Evolutionary conservation across 2,797 vertebrate genomes (phyloP).

Genomic region (Tenualosa thibaudeaui): DNA sequence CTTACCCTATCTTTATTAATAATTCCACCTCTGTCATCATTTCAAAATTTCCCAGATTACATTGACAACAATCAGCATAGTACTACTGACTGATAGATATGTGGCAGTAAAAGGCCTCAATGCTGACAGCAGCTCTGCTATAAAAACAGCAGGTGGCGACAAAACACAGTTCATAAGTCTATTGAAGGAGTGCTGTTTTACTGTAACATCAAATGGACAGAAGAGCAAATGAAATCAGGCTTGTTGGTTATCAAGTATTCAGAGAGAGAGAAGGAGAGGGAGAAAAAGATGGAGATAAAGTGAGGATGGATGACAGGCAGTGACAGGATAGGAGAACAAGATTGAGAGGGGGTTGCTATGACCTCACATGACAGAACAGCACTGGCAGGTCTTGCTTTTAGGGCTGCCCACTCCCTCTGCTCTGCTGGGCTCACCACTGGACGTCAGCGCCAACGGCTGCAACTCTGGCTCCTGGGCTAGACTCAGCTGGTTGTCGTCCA

Average conservation of each 20-base stretch:
- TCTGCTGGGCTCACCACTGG: background rate
- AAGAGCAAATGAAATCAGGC: background rate
- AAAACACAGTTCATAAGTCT: background rate
- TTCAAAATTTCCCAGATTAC: background rate
- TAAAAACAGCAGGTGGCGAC: conserved; percentile 1
- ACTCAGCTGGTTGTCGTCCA: conserved; percentile 38
- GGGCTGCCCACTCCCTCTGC: conserved; percentile 38
- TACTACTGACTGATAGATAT: background rate
- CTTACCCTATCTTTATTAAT: no score
- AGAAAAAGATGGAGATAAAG: background rate
- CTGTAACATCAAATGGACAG: background rate
- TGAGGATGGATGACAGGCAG: background rate
- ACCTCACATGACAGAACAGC: conserved; percentile 72
- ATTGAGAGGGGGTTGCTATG: conserved; percentile 13
- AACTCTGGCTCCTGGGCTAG: conserved; percentile 37
- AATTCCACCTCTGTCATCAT: background rate
- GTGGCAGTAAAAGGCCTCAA: background rate
- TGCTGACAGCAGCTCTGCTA: background rate
- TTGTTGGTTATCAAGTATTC: background rate
- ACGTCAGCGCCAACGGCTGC: background rate
- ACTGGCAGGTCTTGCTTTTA: conserved; percentile 68
- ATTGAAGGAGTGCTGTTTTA: background rate
- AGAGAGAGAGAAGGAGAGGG: background rate
- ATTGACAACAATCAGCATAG: background rate
- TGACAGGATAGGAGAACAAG: background rate